phyloP scores from a whole-genome alignment of 2,888 invertebrate species.

The Sabatieria punctata region DNA sequence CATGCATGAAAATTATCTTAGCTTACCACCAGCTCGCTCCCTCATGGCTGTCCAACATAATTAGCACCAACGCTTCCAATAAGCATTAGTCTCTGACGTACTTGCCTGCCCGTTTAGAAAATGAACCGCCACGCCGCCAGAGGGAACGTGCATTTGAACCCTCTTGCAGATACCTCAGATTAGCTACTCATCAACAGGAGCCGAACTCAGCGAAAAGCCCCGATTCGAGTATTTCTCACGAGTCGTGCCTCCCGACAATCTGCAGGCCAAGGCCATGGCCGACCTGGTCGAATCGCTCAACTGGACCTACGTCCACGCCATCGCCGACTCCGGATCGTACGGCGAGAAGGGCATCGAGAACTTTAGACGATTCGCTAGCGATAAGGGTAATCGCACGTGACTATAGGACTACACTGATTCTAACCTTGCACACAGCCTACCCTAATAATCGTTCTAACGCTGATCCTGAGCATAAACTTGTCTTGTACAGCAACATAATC shows the following conservation, averaged over 20 bases:
- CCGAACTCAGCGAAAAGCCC: slow-evolving; percentile 50
- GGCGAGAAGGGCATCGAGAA: slow-evolving; percentile 47
- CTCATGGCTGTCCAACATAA: too few species aligned
- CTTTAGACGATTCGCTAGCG: slow-evolving; percentile 30
- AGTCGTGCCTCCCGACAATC: slow-evolving; percentile 53
- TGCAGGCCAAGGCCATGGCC: slow-evolving; percentile 47
- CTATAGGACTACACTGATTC: background rate
- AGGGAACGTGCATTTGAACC: too few species aligned
- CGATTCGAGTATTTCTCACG: slow-evolving; percentile 52
- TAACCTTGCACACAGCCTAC: too few species aligned
- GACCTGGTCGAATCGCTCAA: slow-evolving; percentile 48
- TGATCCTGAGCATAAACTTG: too few species aligned
- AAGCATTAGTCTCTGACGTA: too few species aligned
- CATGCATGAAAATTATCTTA: too few species aligned
- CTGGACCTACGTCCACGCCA: slow-evolving; percentile 58
- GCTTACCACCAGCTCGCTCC: too few species aligned
- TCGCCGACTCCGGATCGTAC: slow-evolving; percentile 58
- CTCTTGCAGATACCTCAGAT: slow-evolving; percentile 47
- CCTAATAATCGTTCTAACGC: slow-evolving; percentile 17
- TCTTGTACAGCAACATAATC: too few species aligned
- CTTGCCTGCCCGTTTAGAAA: too few species aligned
- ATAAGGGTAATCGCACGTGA: slow-evolving; percentile 22
- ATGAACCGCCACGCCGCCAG: too few species aligned
- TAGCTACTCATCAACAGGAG: slow-evolving; percentile 53
- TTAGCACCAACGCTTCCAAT: too few species aligned